phyloP scores from a whole-genome alignment of 2,888 invertebrate species.

The Thalpophila matura region DNA sequence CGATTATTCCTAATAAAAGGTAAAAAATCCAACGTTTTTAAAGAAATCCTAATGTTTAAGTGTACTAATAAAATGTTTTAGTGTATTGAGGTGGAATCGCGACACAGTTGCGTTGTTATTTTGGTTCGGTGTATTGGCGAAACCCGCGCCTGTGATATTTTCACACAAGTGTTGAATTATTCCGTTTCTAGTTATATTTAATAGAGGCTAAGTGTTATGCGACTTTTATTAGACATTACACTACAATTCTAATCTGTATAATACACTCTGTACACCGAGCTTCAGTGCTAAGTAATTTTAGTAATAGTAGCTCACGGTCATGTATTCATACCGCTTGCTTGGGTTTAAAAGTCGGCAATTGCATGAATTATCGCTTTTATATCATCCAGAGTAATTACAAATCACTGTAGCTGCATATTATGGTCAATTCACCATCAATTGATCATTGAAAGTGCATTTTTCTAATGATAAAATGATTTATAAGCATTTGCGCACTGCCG shows the following conservation, averaged over 20 bases:
- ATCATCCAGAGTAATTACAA: background rate
- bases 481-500: constrained; percentile 36
- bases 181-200: constrained; percentile 33
- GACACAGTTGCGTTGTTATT: constrained; percentile 49
- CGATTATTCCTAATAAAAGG: constrained; percentile 68
- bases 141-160: constrained; percentile 53
- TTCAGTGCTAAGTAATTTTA: background rate
- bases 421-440: background rate
- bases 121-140: constrained; percentile 39
- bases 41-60: constrained; percentile 66
- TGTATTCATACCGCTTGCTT: constrained; percentile 1
- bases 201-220: constrained; percentile 17
- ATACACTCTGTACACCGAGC: background rate
- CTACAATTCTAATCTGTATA: constrained; percentile 1
- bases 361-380: background rate
- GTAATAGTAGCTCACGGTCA: background rate
- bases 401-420: background rate
- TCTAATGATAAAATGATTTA: too few species aligned
- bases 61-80: constrained; percentile 36
- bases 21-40: constrained; percentile 72
- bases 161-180: constrained; percentile 46
- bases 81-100: constrained; percentile 25
- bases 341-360: constrained; percentile 14
- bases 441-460: constrained; percentile 1
- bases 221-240: background rate